phyloP scores from a whole-genome alignment of 2,113 vertebrate species.

The Paralichthys olivaceus region DNA sequence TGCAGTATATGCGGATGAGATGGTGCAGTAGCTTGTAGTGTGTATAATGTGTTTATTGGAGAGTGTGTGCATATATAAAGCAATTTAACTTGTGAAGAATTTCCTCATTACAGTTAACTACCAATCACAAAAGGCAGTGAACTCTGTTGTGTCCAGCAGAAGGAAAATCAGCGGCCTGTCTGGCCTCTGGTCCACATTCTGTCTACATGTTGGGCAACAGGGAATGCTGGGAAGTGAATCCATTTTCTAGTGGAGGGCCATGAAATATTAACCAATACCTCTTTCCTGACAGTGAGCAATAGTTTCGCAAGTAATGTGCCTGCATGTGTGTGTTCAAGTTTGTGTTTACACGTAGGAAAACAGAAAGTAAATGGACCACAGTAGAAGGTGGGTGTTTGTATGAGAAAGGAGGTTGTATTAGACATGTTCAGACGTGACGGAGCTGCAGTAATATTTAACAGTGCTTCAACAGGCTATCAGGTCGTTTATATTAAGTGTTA shows the following conservation, averaged over 20 bases:
- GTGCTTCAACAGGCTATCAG: constrained; percentile 6
- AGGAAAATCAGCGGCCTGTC: constrained; percentile 42
- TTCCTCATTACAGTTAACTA: background rate
- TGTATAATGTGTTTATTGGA: background rate
- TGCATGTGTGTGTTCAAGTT: constrained; percentile 10
- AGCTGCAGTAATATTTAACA: constrained; percentile 22
- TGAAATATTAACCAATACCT: constrained; percentile 77
- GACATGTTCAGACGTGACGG: background rate
- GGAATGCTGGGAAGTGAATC: constrained; percentile 63
- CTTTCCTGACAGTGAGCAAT: constrained; percentile 66
- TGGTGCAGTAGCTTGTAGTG: constrained; percentile 2
- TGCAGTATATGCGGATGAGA: constrained; percentile 25
- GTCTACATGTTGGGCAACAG: constrained; percentile 32
- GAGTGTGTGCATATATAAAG: background rate
- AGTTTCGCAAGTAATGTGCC: constrained; percentile 29
- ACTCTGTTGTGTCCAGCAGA: constrained; percentile 44
- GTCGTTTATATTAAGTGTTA: constrained; percentile 37
- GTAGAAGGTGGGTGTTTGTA: background rate
- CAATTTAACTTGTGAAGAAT: background rate
- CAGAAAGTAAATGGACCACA: constrained; percentile 22
- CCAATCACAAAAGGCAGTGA: constrained; percentile 35
- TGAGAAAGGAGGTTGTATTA: background rate
- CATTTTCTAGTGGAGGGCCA: constrained; percentile 40
- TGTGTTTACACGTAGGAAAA: constrained; percentile 30
- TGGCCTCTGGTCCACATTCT: constrained; percentile 46